These are phyloP conservation scores for Ganaspis brasiliensis DNA, from an alignment of 2,888 invertebrate genomes.

Conservation along the genomic window DNA sequence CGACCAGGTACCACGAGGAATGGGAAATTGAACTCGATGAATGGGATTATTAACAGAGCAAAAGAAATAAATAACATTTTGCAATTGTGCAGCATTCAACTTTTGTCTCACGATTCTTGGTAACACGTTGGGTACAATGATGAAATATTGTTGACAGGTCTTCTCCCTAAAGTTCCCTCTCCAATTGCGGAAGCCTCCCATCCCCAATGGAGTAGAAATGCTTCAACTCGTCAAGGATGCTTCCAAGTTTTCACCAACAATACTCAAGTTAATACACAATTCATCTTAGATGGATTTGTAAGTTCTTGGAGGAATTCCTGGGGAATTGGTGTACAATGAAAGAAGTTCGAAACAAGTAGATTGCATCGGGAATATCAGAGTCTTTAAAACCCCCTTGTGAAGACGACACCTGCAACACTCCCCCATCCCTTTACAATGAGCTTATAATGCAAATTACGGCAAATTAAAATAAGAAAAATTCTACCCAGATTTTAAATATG, in stretches of 20 bases:
- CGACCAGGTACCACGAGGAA: constrained; percentile 53
- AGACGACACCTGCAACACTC: not conserved
- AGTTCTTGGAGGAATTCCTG: not conserved
- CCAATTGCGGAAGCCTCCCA: not conserved
- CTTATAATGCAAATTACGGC: not conserved
- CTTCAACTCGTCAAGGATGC: not conserved
- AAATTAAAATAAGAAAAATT: constrained; percentile 2
- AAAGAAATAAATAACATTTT: constrained; percentile 63
- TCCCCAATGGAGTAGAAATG: not conserved
- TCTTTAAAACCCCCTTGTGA: not conserved
- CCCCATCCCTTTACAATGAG: not conserved
- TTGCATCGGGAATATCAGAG: constrained; percentile 31
- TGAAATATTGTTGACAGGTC: constrained; percentile 60
- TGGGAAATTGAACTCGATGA: constrained; percentile 66
- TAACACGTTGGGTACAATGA: constrained; percentile 48
- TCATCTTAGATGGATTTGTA: constrained; percentile 20
- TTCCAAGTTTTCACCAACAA: constrained; percentile 14
- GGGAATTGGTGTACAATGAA: constrained; percentile 29
- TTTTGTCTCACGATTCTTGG: not conserved
- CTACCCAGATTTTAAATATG: not conserved
- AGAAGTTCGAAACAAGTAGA: constrained; percentile 3
- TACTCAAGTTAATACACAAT: constrained; percentile 1
- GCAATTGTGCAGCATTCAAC: constrained; percentile 27
- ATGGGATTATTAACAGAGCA: constrained; percentile 65
- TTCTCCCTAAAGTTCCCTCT: constrained; percentile 16